Conservation (phyloP, 1,140 invertebrate species). For the Calephelis virginiensis region DNA sequence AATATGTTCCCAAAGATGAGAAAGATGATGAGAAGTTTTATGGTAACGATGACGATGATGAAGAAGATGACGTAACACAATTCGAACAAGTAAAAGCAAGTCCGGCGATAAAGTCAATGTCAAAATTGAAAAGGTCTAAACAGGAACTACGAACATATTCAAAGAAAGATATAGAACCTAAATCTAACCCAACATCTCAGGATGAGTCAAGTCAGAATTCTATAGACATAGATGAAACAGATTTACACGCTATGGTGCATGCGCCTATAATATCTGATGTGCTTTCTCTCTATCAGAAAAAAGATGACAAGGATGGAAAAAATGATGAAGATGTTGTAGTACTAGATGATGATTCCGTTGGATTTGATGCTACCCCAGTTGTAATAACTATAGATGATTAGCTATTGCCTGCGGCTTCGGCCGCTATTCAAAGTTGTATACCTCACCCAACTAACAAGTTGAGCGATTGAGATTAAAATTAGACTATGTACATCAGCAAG, state of each 20-base stretch:
- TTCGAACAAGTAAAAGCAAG: background rate
- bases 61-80: constrained; percentile 28
- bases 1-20: constrained; percentile 60
- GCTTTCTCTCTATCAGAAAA: constrained; percentile 53
- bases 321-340: constrained; percentile 38
- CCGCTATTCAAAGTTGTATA: background rate
- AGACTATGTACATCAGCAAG: too few relatives aligned
- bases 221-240: constrained; percentile 39
- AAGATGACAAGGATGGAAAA: constrained; percentile 28
- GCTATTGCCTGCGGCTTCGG: background rate
- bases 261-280: constrained; percentile 69
- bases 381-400: constrained; percentile 55
- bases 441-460: too few relatives aligned
- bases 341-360: constrained; percentile 49
- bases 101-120: background rate
- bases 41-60: constrained; percentile 47
- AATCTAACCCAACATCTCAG: constrained; percentile 18
- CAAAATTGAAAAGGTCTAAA: background rate
- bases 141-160: constrained; percentile 13
- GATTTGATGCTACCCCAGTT: constrained; percentile 37
- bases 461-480: too few relatives aligned
- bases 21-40: constrained; percentile 68
- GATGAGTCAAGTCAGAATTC: constrained; percentile 51
- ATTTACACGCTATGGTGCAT: constrained; percentile 50
- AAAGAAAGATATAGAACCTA: constrained; percentile 9